Evolutionary conservation across 2,113 vertebrate genomes (phyloP).

Genomic region (Anarrhichthys ocellatus): DNA sequence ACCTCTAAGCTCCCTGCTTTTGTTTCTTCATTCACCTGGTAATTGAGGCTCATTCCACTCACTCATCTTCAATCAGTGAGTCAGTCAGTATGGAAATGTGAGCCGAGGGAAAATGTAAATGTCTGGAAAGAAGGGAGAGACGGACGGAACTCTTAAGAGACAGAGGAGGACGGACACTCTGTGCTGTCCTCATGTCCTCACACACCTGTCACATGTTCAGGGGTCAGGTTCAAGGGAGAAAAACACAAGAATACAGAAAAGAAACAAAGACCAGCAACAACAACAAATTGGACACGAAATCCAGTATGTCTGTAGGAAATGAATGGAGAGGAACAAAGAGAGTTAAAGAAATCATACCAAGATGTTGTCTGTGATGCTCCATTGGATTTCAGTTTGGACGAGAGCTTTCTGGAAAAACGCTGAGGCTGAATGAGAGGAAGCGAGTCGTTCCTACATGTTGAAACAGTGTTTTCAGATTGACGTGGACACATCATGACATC

Average conservation of each 20-base stretch:
- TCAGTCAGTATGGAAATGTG: slow-evolving; percentile 30
- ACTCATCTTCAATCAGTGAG: slow-evolving; percentile 16
- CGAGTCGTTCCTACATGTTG: background rate
- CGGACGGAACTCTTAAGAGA: background rate
- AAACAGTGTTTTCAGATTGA: background rate
- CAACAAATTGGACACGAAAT: background rate
- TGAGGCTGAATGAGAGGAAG: background rate
- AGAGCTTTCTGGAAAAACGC: background rate
- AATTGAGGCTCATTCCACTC: slow-evolving; percentile 25
- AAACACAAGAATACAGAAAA: background rate
- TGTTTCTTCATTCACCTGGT: background rate
- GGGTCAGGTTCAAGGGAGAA: background rate
- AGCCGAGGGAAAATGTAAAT: slow-evolving; percentile 21
- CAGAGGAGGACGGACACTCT: background rate
- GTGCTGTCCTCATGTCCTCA: background rate
- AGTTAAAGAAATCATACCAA: background rate
- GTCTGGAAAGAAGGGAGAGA: background rate
- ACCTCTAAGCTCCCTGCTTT: slow-evolving; percentile 12
- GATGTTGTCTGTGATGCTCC: background rate
- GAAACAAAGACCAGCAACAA: background rate
- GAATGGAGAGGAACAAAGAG: background rate
- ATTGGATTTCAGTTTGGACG: background rate
- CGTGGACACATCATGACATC: background rate
- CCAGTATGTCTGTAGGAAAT: background rate
- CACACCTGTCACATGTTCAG: background rate